Percentiles rank a stretch among this genome's conserved stretches.
Evolutionary conservation across 2,888 invertebrate species (phyloP).

Genomic region (Drosophila paramelanica): DNA sequence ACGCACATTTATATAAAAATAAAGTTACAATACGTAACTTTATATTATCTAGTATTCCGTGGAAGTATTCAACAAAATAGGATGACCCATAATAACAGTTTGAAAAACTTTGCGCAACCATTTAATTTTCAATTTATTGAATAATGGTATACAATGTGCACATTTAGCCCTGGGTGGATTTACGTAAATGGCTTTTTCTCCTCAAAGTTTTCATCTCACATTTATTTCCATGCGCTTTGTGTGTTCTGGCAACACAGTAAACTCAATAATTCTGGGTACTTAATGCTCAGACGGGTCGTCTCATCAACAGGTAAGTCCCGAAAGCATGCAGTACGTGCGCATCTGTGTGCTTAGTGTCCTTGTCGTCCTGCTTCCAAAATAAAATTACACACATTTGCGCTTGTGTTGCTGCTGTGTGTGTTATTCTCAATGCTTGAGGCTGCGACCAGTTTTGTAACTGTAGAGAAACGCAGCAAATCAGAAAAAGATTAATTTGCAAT

Average conservation of each 20-base stretch:
- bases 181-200: conserved; percentile 21
- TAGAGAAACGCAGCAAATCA: conserved; percentile 43
- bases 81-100: too few species aligned
- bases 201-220: neutral
- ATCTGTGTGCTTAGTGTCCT: conserved; percentile 8
- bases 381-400: conserved; percentile 40
- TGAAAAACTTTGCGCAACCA: too few species aligned
- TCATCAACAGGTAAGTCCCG: conserved; percentile 43
- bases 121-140: too few species aligned
- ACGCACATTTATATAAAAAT: too few species aligned
- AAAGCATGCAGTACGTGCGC: conserved; percentile 21
- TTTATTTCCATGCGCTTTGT: conserved; percentile 4
- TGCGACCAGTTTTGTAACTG: conserved; percentile 10
- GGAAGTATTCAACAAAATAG: too few species aligned
- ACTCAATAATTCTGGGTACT: conserved; percentile 70
- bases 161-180: conserved; percentile 17
- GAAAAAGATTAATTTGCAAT: conserved; percentile 61
- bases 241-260: conserved; percentile 48
- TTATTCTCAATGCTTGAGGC: conserved; percentile 7
- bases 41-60: too few species aligned
- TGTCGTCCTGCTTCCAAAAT: conserved; percentile 35
- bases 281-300: conserved; percentile 55
- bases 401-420: conserved; percentile 8
- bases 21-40: too few species aligned
- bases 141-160: neutral